phyloP scores from a whole-genome alignment of 2,113 vertebrate genomes.

The Donacobius atricapilla region DNA sequence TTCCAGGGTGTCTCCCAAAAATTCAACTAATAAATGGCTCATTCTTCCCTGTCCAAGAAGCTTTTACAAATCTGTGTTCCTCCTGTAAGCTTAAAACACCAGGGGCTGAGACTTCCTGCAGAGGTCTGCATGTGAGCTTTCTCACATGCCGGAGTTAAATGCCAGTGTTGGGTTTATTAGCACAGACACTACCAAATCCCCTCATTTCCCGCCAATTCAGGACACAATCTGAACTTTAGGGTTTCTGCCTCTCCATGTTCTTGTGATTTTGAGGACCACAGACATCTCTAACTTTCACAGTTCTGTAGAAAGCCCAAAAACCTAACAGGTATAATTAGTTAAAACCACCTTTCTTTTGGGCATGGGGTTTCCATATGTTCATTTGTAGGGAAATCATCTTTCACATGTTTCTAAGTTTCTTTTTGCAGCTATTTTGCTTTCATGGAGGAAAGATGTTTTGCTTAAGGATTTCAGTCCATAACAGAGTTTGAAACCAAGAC shows the following conservation, averaged over 20 bases:
- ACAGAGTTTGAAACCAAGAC: background rate
- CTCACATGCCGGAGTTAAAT: background rate
- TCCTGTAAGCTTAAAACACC: background rate
- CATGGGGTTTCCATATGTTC: background rate
- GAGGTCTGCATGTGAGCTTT: background rate
- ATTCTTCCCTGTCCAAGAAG: background rate
- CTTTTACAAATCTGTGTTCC: background rate
- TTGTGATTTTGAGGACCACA: background rate
- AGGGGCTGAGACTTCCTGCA: background rate
- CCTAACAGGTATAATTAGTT: background rate
- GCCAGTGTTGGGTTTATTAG: background rate
- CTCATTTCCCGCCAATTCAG: background rate
- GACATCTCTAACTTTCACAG: background rate
- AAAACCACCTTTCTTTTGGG: background rate
- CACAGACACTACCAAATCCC: background rate
- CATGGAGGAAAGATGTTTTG: background rate
- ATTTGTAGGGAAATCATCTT: background rate
- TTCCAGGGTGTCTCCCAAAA: background rate
- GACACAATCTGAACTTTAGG: background rate
- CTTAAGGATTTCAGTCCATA: background rate
- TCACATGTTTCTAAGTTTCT: background rate
- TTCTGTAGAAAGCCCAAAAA: background rate
- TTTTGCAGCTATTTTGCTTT: background rate
- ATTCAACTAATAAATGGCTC: background rate
- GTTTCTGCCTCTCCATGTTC: background rate